Evolutionary conservation across 2,113 vertebrate species (phyloP).

Genomic region (Haplochromis burtoni): DNA sequence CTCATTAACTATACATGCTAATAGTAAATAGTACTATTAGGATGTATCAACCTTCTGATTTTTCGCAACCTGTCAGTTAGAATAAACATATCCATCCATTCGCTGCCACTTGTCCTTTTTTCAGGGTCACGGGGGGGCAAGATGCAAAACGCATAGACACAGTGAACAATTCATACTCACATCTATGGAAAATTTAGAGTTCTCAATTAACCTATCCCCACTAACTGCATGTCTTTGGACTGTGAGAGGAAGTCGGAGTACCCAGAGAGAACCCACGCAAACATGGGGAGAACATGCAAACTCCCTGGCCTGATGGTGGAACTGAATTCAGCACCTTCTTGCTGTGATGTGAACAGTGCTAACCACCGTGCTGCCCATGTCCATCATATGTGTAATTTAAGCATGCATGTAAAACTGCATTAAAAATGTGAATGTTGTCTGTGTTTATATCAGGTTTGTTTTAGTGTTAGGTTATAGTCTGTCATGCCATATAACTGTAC

Average conservation of each 20-base stretch:
- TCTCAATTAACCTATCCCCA: neutral
- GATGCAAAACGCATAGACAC: accelerated
- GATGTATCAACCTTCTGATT: neutral
- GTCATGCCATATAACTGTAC: neutral
- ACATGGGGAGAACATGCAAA: neutral
- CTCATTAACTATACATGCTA: neutral
- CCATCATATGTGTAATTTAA: neutral
- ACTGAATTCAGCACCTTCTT: neutral
- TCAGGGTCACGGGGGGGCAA: neutral
- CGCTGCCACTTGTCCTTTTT: accelerated
- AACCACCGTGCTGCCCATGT: neutral
- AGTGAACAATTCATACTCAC: neutral
- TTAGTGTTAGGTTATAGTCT: neutral
- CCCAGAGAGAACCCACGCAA: neutral
- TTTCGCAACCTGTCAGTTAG: neutral
- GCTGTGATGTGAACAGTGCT: neutral
- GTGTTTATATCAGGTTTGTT: neutral
- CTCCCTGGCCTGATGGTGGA: neutral
- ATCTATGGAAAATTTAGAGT: neutral
- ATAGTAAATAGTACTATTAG: neutral
- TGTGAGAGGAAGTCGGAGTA: neutral
- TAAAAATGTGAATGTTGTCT: neutral
- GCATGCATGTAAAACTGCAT: neutral
- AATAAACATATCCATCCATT: neutral
- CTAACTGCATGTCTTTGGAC: neutral